Evolutionary conservation across 1,140 invertebrate genomes (phyloP).

Genomic region (Drosophila cardini): DNA sequence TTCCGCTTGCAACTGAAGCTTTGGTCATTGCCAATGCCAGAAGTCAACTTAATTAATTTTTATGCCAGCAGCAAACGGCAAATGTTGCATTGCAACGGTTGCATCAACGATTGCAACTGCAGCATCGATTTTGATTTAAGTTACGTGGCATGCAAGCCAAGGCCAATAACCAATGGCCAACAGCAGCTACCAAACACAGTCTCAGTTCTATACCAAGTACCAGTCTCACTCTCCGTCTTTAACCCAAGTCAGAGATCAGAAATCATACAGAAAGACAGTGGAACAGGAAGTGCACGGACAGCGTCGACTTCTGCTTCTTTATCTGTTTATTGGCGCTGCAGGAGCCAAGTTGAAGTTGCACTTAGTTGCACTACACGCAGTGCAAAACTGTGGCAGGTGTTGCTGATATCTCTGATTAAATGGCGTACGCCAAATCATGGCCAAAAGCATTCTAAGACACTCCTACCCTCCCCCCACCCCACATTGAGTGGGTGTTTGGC

Average conservation of each 20-base stretch:
- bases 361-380: conserved; percentile 2
- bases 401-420: conserved; percentile 81
- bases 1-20: conserved; percentile 57
- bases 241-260: background rate
- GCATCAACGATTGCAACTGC: conserved; percentile 31
- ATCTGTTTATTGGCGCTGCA: conserved; percentile 73
- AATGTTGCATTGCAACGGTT: conserved; percentile 12
- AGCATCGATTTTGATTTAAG: conserved; percentile 61
- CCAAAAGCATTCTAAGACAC: conserved; percentile 69
- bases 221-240: background rate
- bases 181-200: conserved; percentile 30
- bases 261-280: background rate
- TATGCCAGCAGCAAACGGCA: conserved; percentile 64
- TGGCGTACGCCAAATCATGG: conserved; percentile 79
- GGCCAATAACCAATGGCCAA: conserved; percentile 42
- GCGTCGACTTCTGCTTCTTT: conserved; percentile 59
- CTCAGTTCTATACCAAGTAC: background rate
- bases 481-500: conserved; percentile 27
- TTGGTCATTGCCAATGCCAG: conserved; percentile 70
- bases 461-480: background rate
- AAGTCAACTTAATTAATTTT: conserved; percentile 83
- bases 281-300: conserved; percentile 69
- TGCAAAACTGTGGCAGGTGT: conserved; percentile 66
- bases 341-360: conserved; percentile 49
- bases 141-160: conserved; percentile 52